phyloP scores from a whole-genome alignment of 2,888 invertebrate species.

The Physocephala rufipes region DNA sequence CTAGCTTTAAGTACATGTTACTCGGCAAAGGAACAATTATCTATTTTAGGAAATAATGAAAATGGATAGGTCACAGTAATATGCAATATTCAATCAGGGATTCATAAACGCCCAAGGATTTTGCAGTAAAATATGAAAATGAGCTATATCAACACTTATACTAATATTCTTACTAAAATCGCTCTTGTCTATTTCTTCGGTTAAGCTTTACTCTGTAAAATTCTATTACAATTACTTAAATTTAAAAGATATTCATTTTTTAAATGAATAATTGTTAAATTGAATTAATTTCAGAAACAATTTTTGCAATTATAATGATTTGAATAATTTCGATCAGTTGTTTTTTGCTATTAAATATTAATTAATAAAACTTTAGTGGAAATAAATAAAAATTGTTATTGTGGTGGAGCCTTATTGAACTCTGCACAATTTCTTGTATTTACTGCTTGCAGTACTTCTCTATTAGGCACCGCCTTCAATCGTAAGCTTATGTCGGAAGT shows the following conservation, averaged over 20 bases:
- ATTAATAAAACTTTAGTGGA: slow-evolving; percentile 5
- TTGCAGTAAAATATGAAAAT: too few relatives aligned
- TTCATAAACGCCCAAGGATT: too few relatives aligned
- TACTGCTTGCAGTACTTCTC: slow-evolving; percentile 8
- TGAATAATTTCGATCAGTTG: not conserved
- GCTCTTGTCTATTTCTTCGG: too few relatives aligned
- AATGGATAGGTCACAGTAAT: too few relatives aligned
- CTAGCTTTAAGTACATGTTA: too few relatives aligned
- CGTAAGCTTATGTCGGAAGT: slow-evolving; percentile 65
- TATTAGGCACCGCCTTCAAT: not conserved
- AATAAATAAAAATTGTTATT: slow-evolving; percentile 6
- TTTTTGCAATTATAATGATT: not conserved
- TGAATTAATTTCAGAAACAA: slow-evolving; percentile 7
- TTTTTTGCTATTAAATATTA: not conserved
- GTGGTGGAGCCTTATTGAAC: slow-evolving; percentile 21
- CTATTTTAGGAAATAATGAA: too few relatives aligned
- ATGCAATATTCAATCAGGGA: too few relatives aligned
- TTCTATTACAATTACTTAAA: slow-evolving; percentile 69
- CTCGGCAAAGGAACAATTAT: too few relatives aligned
- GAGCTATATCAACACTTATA: too few relatives aligned
- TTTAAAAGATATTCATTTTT: slow-evolving; percentile 15
- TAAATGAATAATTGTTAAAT: slow-evolving; percentile 1
- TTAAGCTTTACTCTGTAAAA: slow-evolving; percentile 19
- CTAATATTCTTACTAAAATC: too few relatives aligned
- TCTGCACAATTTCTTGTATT: not conserved